Evolutionary conservation across 2,797 vertebrate species (phyloP).

Genomic region (Threskiornis aethiopicus): DNA sequence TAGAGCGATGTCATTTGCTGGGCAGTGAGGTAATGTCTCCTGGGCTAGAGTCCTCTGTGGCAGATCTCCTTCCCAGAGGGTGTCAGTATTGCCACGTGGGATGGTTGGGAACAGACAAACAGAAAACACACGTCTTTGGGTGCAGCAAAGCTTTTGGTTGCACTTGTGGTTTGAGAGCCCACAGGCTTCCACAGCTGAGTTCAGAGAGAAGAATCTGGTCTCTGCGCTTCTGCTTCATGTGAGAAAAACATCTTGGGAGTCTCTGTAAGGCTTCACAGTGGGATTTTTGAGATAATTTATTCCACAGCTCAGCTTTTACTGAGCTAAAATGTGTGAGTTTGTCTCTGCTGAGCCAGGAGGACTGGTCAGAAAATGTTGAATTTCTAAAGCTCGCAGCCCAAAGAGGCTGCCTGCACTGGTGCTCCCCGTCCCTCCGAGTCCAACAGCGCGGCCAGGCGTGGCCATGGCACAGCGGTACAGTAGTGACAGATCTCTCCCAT

Average conservation of each 20-base stretch:
- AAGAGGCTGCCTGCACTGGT: not conserved
- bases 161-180: not conserved
- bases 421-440: not conserved
- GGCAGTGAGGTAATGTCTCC: not conserved
- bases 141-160: not conserved
- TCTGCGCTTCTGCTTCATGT: fast-evolving
- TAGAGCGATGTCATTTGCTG: not conserved
- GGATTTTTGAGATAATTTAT: not conserved
- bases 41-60: not conserved
- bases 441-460: fast-evolving
- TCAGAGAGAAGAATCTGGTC: not conserved
- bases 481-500: not conserved
- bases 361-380: not conserved
- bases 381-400: not conserved
- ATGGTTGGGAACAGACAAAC: not conserved
- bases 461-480: fast-evolving
- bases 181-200: not conserved
- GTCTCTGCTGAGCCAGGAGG: not conserved
- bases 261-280: not conserved
- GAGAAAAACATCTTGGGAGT: fast-evolving
- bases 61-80: not conserved
- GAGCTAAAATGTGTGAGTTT: fast-evolving
- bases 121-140: not conserved
- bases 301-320: not conserved
- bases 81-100: not conserved